phyloP scores from a whole-genome alignment of 2,888 invertebrate genomes.

The Zygothrica quintamaculata region DNA sequence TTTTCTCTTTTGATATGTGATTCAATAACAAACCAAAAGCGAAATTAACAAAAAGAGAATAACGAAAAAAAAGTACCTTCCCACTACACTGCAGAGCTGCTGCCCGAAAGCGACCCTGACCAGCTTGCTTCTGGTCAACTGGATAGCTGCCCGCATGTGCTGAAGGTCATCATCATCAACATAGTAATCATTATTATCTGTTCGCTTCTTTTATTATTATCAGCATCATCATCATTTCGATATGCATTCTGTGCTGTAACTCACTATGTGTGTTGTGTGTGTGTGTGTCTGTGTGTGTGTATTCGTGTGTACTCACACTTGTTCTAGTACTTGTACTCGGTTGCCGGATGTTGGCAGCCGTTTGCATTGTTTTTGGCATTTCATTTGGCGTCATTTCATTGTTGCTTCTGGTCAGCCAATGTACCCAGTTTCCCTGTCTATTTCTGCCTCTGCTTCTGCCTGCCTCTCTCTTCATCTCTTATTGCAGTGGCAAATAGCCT shows the following conservation, averaged over 20 bases:
- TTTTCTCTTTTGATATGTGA: conserved; percentile 39
- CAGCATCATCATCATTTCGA: conserved; percentile 29
- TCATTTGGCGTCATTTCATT: conserved; percentile 69
- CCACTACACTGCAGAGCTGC: conserved; percentile 3
- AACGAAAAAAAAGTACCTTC: conserved; percentile 4
- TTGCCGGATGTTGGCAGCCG: conserved; percentile 80
- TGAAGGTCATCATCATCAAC: conserved; percentile 61
- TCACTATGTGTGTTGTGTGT: too few species aligned
- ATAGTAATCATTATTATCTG: conserved; percentile 23
- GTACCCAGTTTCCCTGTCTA: neutral
- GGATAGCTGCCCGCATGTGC: conserved; percentile 37
- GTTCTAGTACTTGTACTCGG: conserved; percentile 3
- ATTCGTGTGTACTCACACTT: neutral
- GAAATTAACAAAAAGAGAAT: conserved; percentile 17
- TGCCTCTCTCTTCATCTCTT: conserved; percentile 18
- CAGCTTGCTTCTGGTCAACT: conserved; percentile 73
- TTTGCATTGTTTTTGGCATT: conserved; percentile 75
- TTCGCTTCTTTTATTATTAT: conserved; percentile 1
- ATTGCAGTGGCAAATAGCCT: neutral
- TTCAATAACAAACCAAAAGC: conserved; percentile 68
- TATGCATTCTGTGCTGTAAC: conserved; percentile 42
- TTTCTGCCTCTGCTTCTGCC: neutral
- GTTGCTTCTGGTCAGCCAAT: conserved; percentile 56
- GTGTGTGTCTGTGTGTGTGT: too few species aligned
- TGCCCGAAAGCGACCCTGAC: conserved; percentile 33